Percentiles rank a stretch among this genome's conserved stretches.
These are phyloP conservation scores for Aricia agestis DNA, from an alignment of 1,140 invertebrate genomes.

Conservation along the genomic window DNA sequence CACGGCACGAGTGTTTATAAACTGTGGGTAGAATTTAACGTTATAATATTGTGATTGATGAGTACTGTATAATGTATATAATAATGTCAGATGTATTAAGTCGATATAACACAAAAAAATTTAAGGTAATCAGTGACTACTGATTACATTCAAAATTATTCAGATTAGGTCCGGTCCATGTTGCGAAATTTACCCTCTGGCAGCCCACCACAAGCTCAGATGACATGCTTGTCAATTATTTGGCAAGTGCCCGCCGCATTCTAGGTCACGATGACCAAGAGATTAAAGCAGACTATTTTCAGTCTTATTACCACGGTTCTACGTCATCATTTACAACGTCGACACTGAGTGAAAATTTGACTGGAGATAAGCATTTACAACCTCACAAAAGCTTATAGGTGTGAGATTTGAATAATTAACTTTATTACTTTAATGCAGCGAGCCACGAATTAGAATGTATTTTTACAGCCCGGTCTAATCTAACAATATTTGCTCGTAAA, in stretches of 20 bases:
- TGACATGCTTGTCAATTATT: constrained; percentile 68
- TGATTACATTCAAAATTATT: constrained; percentile 14
- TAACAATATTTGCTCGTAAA: neutral
- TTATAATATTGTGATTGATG: too few species aligned
- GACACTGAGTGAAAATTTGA: constrained; percentile 17
- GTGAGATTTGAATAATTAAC: neutral
- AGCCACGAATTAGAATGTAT: neutral
- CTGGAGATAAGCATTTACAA: constrained; percentile 9
- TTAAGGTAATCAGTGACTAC: neutral
- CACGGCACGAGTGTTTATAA: too few species aligned
- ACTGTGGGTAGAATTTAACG: too few species aligned
- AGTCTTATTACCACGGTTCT: constrained; percentile 32
- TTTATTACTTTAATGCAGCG: constrained; percentile 5
- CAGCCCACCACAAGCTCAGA: constrained; percentile 44
- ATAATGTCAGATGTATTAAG: too few species aligned
- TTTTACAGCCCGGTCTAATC: neutral
- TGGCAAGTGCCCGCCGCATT: constrained; percentile 58
- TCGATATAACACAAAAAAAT: too few species aligned
- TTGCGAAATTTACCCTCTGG: constrained; percentile 63
- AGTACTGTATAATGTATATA: too few species aligned
- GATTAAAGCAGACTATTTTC: constrained; percentile 27
- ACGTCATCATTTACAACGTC: constrained; percentile 38
- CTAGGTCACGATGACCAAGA: constrained; percentile 60
- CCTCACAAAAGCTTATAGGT: neutral
- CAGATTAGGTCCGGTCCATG: constrained; percentile 21